Conservation (phyloP, 2,113 vertebrate genomes). For the Macaca fascicularis region T2T-MFA8v1.1 NC_088375.1:146212001-146212500, state of each 20-base stretch:
- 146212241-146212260: constrained; percentile 8
- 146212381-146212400: not conserved
- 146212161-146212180: constrained; percentile 41
- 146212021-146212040: not conserved
- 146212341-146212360: not conserved
- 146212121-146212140: constrained; percentile 13
- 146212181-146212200: constrained; percentile 14
- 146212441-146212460: not conserved
- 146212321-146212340: not conserved
- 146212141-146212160: not conserved
- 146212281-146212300: not conserved
- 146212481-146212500: not conserved
- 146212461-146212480: not conserved
- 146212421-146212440: not conserved
- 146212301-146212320: not conserved
- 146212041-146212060: not conserved
- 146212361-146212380: not conserved
- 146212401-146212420: not conserved
- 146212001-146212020: not conserved
- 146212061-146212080: not conserved
- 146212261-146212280: not conserved
- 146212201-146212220: constrained; percentile 6
- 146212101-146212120: constrained; percentile 19
- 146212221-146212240: constrained; percentile 38
- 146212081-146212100: not conserved